These are phyloP conservation scores for Parelbella ahira DNA, from an alignment of 2,888 invertebrate species.

Conservation along the genomic window DNA sequence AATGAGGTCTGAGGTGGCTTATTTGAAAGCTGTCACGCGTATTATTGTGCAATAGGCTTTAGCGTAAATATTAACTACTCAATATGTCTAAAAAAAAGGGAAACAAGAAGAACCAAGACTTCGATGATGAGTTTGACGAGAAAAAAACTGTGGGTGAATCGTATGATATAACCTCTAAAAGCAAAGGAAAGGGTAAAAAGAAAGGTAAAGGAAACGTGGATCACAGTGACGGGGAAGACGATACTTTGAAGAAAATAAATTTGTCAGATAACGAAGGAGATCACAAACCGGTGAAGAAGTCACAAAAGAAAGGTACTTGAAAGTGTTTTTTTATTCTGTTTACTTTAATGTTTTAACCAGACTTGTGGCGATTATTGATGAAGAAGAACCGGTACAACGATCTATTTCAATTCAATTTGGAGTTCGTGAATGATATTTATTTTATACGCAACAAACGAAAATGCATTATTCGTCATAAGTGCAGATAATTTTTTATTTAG, in stretches of 20 bases:
- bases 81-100: conserved; percentile 82
- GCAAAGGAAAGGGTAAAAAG: conserved; percentile 71
- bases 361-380: too few relatives aligned
- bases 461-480: too few relatives aligned
- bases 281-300: conserved; percentile 65
- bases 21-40: too few relatives aligned
- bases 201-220: conserved; percentile 72
- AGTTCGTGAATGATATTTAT: too few relatives aligned
- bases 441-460: too few relatives aligned
- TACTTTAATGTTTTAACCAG: too few relatives aligned
- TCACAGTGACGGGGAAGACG: conserved; percentile 61
- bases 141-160: conserved; percentile 50
- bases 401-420: too few relatives aligned
- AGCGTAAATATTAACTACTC: not conserved
- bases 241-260: conserved; percentile 41
- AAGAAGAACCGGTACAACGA: too few relatives aligned
- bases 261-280: conserved; percentile 66
- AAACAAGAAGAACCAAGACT: conserved; percentile 79
- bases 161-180: conserved; percentile 75
- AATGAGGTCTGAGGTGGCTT: too few relatives aligned
- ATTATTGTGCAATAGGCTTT: too few relatives aligned
- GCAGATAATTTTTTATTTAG: too few relatives aligned
- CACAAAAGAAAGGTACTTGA: conserved; percentile 79
- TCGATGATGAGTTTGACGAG: conserved; percentile 76
- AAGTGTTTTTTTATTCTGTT: too few relatives aligned